Evolutionary conservation across 2,888 invertebrate species (phyloP), one percentile per base, ranked within the genome.

Genomic region (Eupithecia abbreviata): DNA sequence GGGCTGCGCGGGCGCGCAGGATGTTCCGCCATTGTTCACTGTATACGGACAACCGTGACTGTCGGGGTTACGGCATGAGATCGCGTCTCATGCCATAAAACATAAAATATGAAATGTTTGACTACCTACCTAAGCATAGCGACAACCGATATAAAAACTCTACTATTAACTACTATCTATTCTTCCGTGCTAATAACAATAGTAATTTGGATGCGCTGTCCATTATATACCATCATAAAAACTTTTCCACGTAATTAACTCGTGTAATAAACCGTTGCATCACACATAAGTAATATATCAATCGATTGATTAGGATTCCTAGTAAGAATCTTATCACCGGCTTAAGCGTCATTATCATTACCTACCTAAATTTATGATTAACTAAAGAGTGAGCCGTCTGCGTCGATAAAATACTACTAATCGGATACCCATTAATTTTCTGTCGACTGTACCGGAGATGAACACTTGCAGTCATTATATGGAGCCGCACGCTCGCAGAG

Each of bases 21-120:
- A 88, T 84, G 84, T 78, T 71, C 73, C 80, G 77, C 80, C 79
- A 86, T 86, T 82, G 79, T 73, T 71, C 81, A 82, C 82, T 82
- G 76, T 76, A 82, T 82, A 84, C 71, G 84, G 84, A 72, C 49
- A 73, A 43, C 80, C 81, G 84, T 84, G 78, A 79, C 74, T 62
- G 55, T 67, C 41, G 66, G 69, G 51, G 49, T 72, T 43, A 58
- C 15, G 65, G 65, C 72, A 4, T 30, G 30, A 30, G 30, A 30
- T 30, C 30, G 30, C 30, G 30, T 30, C 41, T 58, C 45, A n/a
- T 51, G 30, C 70, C 42, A 43, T 10, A 43, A 69, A 7, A 5
- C 6, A 43, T 43, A 43, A 43, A 43, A 3, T 43, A 43, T 43
- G 1, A 43, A 43, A n/a, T n/a, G 43, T 45, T 45, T 45, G 6